Evolutionary conservation across 1,140 invertebrate genomes (phyloP), one percentile per base, ranked within the genome.

Genomic region (Drosophila yakuba): DNA sequence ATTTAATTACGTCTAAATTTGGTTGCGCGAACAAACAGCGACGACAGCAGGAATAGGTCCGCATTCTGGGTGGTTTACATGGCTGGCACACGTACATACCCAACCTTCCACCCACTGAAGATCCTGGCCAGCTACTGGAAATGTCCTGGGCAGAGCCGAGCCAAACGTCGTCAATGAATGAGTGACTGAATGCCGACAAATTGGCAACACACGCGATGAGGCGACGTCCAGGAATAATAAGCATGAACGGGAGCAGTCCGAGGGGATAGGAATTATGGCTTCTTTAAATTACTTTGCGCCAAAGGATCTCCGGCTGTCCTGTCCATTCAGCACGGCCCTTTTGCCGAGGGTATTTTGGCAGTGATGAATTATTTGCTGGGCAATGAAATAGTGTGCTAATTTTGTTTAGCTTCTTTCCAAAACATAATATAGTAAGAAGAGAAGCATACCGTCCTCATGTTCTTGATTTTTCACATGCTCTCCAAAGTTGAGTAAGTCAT

Each of bases 1-100:
- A 90, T 91, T 91, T 91, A 91, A 91, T 91, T 91, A 91, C 80
- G 89, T 90, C 85, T 91, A 91, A 91, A 91, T 91, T 91, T 91
- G 90, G 90, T 91, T 91, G 86, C 67, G 80, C 90, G 86, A 90
- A 91, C 85, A 91, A 91, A 91, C 89, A 91, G 79, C 85, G 88
- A 80, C 73, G 89, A 91, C 89, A 91, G 75, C 74, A 82, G 84
- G 60, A 51, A 36, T 28, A 20, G 63, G 60, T 50, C 58, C 59
- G 23, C 25, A 10, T 17, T 43, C 3, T 45, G 43, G 43, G 43
- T 23, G 43, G 17, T 45, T 12, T 17, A 45, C 4, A 45, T 12
- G 47, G 17, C 54, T 45, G 54, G 58, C 74, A 63, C 50, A 79
- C 55, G 57, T 25, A 25, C 23, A 25, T 25, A 0, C 4, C 25